Evolutionary conservation across 1,140 invertebrate species (phyloP).

Genomic region (Caenorhabditis latens): DNA sequence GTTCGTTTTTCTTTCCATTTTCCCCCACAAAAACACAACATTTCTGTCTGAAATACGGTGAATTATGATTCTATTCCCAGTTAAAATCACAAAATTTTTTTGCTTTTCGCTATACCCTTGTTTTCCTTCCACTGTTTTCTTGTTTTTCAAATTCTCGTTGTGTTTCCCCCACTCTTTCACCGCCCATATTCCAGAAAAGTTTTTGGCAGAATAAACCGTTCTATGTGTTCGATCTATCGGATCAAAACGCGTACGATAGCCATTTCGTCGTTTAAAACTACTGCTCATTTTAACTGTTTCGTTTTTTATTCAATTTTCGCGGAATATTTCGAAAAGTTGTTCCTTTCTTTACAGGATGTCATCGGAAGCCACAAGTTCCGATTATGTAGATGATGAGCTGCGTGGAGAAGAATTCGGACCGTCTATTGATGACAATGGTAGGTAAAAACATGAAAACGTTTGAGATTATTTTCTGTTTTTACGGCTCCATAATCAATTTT

Average conservation of each 20-base stretch:
- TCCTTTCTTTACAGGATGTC: slow-evolving; percentile 14
- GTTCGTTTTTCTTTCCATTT: neutral
- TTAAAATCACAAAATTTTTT: neutral
- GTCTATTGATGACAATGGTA: slow-evolving; percentile 14
- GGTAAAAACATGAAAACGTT: neutral
- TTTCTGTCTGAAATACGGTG: slow-evolving; percentile 72
- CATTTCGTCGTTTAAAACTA: too few species aligned
- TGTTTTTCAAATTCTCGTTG: neutral
- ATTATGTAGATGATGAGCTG: neutral
- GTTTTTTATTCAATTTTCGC: too few species aligned
- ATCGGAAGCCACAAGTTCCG: neutral
- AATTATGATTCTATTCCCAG: slow-evolving; percentile 76
- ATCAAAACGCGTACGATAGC: too few species aligned
- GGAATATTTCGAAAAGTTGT: neutral
- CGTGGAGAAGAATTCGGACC: neutral
- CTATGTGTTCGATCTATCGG: neutral
- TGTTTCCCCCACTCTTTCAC: neutral
- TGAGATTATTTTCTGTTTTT: neutral
- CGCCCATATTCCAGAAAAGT: neutral
- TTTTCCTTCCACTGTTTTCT: neutral
- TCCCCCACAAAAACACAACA: neutral
- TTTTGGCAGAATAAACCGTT: slow-evolving; percentile 41
- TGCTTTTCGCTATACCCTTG: neutral
- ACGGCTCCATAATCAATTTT: too few species aligned
- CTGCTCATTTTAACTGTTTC: too few species aligned